phyloP scores from a whole-genome alignment of 2,797 vertebrate genomes.

The Limnodromus scolopaceus region DNA sequence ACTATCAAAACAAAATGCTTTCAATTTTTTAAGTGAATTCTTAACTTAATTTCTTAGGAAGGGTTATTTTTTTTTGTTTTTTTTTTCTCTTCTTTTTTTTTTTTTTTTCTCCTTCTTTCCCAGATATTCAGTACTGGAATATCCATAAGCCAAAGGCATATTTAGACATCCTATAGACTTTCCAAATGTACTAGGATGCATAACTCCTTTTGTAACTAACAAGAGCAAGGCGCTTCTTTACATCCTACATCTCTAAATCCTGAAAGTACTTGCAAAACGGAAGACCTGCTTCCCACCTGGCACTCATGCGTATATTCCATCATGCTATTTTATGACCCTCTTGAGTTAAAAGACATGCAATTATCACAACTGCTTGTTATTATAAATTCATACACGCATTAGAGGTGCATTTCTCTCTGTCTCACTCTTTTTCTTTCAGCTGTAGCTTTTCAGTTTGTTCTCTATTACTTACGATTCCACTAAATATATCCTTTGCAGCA shows the following conservation, averaged over 20 bases:
- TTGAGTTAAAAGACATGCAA: constrained; percentile 41
- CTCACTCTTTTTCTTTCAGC: background rate
- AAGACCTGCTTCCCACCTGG: constrained; percentile 11
- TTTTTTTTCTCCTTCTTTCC: background rate
- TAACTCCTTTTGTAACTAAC: background rate
- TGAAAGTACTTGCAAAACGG: background rate
- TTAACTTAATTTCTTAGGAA: background rate
- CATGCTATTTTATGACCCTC: constrained; percentile 42
- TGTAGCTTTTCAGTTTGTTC: constrained; percentile 32
- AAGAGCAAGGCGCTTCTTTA: background rate
- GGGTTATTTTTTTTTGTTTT: background rate
- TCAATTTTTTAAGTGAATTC: background rate
- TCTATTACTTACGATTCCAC: constrained; percentile 13
- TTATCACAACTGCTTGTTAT: constrained; percentile 50
- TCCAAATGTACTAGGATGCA: background rate
- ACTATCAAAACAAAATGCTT: background rate
- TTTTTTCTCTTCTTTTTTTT: background rate
- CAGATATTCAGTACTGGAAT: background rate
- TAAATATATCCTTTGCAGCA: constrained; percentile 22
- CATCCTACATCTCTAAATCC: background rate
- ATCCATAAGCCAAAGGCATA: background rate
- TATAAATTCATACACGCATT: constrained; percentile 7
- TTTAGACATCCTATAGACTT: background rate
- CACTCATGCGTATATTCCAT: background rate
- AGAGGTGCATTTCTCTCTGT: background rate